Evolutionary conservation across 1,140 invertebrate genomes (phyloP).

Genomic region (Drosophila kanapiae): DNA sequence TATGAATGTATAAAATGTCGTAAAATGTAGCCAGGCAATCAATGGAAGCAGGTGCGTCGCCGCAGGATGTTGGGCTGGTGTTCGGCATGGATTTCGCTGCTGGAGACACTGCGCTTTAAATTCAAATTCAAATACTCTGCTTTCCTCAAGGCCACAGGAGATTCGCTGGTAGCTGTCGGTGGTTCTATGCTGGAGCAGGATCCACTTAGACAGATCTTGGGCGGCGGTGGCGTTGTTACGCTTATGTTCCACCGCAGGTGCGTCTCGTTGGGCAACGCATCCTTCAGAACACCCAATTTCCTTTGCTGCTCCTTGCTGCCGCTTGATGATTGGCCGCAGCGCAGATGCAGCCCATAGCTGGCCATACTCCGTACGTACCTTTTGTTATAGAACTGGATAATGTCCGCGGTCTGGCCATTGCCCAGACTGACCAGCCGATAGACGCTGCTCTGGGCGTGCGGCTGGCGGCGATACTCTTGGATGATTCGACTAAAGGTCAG

Average conservation of each 20-base stretch:
- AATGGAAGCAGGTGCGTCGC: conserved; percentile 43
- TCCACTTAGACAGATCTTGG: conserved; percentile 6
- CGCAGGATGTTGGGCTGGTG: conserved; percentile 59
- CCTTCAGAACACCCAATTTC: neutral
- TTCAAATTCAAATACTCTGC: neutral
- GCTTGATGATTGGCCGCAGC: conserved; percentile 4
- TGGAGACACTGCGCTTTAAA: conserved; percentile 44
- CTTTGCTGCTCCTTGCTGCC: no score
- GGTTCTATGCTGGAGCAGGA: conserved; percentile 15
- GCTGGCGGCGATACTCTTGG: conserved; percentile 95
- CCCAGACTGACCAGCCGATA: conserved; percentile 94
- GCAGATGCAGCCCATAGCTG: conserved; percentile 22
- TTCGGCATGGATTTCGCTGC: conserved; percentile 26
- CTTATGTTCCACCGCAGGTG: conserved; percentile 23
- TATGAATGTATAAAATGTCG: neutral
- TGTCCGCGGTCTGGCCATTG: conserved; percentile 34
- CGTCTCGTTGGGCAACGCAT: neutral
- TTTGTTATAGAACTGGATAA: conserved; percentile 65
- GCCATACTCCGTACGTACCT: conserved; percentile 48
- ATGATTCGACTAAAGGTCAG: conserved; percentile 95
- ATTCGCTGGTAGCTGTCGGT: neutral
- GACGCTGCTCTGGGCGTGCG: conserved; percentile 94
- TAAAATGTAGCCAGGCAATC: conserved; percentile 24
- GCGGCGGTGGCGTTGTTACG: conserved; percentile 19
- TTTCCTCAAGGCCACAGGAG: neutral